These are phyloP conservation scores for Lysandra coridon DNA, from an alignment of 2,888 invertebrate genomes.

Conservation along the genomic window DNA sequence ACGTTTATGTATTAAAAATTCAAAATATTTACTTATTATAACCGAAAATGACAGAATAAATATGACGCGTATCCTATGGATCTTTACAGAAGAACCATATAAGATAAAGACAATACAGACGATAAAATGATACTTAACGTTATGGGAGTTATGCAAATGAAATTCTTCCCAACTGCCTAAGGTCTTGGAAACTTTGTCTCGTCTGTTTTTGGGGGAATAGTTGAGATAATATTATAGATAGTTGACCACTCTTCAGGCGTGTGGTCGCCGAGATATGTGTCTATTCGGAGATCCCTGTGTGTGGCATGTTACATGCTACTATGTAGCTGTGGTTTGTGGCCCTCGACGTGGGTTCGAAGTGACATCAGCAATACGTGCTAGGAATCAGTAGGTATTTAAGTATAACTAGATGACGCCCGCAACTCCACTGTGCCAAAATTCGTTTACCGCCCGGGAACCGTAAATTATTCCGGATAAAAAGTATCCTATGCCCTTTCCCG, in stretches of 20 bases:
- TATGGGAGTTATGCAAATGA: constrained; percentile 13
- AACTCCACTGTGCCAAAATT: too few species aligned
- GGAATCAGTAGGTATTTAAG: background rate
- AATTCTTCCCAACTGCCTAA: constrained; percentile 8
- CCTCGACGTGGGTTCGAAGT: background rate
- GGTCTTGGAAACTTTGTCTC: background rate
- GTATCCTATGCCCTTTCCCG: too few species aligned
- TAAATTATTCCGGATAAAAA: too few species aligned
- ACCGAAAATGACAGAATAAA: too few species aligned
- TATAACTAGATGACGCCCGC: too few species aligned
- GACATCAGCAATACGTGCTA: background rate
- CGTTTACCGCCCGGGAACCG: too few species aligned
- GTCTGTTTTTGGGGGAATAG: constrained; percentile 15
- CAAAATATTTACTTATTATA: too few species aligned
- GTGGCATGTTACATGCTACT: constrained; percentile 20
- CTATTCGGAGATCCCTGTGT: constrained; percentile 19
- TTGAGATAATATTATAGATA: constrained; percentile 18
- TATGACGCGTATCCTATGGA: too few species aligned
- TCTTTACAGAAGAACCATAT: too few species aligned
- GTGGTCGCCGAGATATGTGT: constrained; percentile 28
- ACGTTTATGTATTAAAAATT: too few species aligned
- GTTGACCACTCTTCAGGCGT: constrained; percentile 11
- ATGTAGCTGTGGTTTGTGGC: constrained; percentile 15
- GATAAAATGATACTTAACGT: background rate
- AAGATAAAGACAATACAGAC: background rate